Evolutionary conservation across 2,888 invertebrate genomes (phyloP).

Genomic region (Amblyjoppa proteus): DNA sequence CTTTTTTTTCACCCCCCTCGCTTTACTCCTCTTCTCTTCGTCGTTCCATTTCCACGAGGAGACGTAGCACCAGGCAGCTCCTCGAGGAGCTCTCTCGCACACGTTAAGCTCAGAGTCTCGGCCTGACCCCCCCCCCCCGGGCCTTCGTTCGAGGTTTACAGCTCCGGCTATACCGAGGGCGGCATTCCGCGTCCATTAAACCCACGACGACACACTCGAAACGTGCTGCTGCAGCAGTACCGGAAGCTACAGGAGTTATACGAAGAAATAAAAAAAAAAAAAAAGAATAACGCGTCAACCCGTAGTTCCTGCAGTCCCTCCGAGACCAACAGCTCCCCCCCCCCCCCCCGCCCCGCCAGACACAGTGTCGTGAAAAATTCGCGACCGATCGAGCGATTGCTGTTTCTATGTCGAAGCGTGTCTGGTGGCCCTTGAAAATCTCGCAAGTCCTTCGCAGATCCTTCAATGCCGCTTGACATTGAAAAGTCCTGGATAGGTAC

Average conservation of each 20-base stretch:
- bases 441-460: too few species aligned
- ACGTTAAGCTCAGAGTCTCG: slow-evolving; percentile 60
- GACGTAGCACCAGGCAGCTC: slow-evolving; percentile 22
- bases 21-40: slow-evolving; percentile 19
- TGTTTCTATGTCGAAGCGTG: too few species aligned
- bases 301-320: not conserved
- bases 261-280: not conserved
- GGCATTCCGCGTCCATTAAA: slow-evolving; percentile 64
- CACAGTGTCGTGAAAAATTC: slow-evolving; percentile 59
- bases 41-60: slow-evolving; percentile 34
- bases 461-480: too few species aligned
- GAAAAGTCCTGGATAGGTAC: too few species aligned
- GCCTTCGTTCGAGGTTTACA: slow-evolving; percentile 65
- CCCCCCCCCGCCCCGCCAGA: slow-evolving; percentile 42
- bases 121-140: slow-evolving; percentile 54
- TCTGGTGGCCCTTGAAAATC: too few species aligned
- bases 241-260: slow-evolving; percentile 46
- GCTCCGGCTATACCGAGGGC: slow-evolving; percentile 47
- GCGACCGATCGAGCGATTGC: too few species aligned
- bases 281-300: not conserved
- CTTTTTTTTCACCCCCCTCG: slow-evolving; percentile 34
- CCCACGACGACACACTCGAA: slow-evolving; percentile 66
- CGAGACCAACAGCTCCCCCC: slow-evolving; percentile 39
- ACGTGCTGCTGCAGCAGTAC: slow-evolving; percentile 64
- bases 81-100: slow-evolving; percentile 61